A percentile compares a stretch with the other conserved stretches of the same genome.
These are phyloP conservation scores for Brachyrhaphis roseni DNA, from an alignment of 2,797 vertebrate species.

Conservation along the genomic window DNA sequence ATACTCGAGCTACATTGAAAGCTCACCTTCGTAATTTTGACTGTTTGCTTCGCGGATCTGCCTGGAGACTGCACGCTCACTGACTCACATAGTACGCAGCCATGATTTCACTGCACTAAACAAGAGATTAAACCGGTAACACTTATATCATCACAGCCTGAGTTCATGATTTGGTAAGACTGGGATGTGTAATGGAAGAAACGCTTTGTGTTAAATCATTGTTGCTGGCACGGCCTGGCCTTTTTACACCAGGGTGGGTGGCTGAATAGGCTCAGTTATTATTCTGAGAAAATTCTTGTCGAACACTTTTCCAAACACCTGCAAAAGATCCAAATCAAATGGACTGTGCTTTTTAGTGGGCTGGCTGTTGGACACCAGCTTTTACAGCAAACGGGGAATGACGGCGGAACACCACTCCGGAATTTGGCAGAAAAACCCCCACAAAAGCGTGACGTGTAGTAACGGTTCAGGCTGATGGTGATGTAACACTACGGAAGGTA, in stretches of 20 bases:
- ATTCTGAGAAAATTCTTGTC: not conserved
- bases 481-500: not conserved
- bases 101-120: conserved; percentile 40
- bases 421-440: not conserved
- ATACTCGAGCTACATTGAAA: conserved; percentile 60
- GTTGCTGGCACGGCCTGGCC: not conserved
- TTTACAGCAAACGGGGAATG: not conserved
- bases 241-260: conserved; percentile 6
- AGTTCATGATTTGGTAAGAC: not conserved
- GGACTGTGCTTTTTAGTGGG: not conserved
- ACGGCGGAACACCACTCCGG: not conserved
- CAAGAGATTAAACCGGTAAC: conserved; percentile 22
- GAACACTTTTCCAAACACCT: not conserved
- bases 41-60: conserved; percentile 40
- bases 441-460: not conserved
- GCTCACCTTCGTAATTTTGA: conserved; percentile 44
- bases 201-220: not conserved
- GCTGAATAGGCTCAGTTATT: not conserved
- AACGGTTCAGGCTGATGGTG: not conserved
- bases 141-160: conserved; percentile 19
- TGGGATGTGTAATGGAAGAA: conserved; percentile 10
- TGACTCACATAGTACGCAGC: conserved; percentile 29
- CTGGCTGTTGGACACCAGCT: not conserved
- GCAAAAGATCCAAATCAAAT: not conserved
- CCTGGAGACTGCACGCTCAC: conserved; percentile 35